Conservation (phyloP, 2,113 vertebrate species). For the Clinocottus analis region DNA sequence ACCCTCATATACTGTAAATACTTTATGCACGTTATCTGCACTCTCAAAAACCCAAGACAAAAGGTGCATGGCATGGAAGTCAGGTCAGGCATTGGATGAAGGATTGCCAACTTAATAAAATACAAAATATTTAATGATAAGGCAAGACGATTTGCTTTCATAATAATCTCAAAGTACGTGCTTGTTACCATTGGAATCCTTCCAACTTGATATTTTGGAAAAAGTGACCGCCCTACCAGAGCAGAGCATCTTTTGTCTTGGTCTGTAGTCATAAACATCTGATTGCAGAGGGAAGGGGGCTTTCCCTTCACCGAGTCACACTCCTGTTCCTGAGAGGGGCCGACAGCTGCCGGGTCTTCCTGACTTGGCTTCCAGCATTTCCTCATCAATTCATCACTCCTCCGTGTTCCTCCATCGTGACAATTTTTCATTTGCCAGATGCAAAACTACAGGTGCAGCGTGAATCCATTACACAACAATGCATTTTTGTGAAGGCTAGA, state of each 20-base stretch:
- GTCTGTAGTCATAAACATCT: conserved; percentile 13
- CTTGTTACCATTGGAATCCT: background rate
- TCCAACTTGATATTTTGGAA: background rate
- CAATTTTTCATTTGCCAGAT: conserved; percentile 19
- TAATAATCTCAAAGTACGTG: background rate
- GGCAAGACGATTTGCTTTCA: background rate
- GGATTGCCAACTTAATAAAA: background rate
- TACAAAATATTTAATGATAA: background rate
- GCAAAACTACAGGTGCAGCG: conserved; percentile 9
- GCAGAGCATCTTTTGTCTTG: conserved; percentile 11
- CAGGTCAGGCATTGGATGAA: background rate
- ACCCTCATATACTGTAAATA: too few species aligned
- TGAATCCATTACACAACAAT: background rate
- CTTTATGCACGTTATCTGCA: background rate
- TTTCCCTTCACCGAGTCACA: conserved; percentile 48
- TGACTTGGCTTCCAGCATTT: conserved; percentile 64
- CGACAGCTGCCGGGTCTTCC: conserved; percentile 73
- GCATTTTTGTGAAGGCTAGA: background rate
- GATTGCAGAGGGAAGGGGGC: conserved; percentile 11
- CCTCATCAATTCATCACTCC: conserved; percentile 44
- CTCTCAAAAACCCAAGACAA: background rate
- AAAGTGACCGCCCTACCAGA: background rate
- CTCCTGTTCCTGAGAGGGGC: conserved; percentile 37
- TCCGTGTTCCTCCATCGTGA: background rate
- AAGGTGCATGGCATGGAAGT: background rate